Evolutionary conservation across 2,797 vertebrate genomes (phyloP), one percentile per base, ranked within the genome.

Genomic region (Heterohyrax brucei): DNA sequence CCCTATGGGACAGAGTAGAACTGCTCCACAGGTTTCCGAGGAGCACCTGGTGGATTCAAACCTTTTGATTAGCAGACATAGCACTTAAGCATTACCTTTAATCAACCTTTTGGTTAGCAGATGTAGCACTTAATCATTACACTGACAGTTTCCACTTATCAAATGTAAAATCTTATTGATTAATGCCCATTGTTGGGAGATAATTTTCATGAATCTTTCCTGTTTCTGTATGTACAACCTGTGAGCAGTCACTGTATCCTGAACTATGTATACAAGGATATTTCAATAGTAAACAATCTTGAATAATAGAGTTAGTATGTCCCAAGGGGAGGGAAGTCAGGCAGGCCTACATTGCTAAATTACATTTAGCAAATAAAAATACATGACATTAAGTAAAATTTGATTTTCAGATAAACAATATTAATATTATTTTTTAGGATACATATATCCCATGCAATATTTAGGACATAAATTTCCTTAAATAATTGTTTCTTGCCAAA

Each of bases 231-330:
- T 28, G 13, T 19, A 56, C 0, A 28, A 33, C 22, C 19, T 48
- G 7, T 82, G 24, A 79, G 33, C 10, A 75, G 3, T 8, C 24
- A 24, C 53, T 44, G 22, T 19, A 22, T 19, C 48, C 48, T 21
- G 0, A 0, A 44, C 10, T 9, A 2, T 50, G 24, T 50, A 78
- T 59, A 16, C 10, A 50, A 46, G 59, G 30, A 75, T 21, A 5
- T n/a, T 7, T 26, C 12, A 12, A n/a, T 30, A 30, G 21, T 8
- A 7, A 76, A 22, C 0, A 19, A 19, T 12, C 4, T 26, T n/a
- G 18, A 12, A 6, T 12, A 24, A 33, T 0, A 2, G 13, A 44
- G 14, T 10, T 1, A 3, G 7, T 5, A 3, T 7, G 2, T 48
- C 19, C 10, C 7, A 1, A 1, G 22, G 50, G 7, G 2, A 2